Evolutionary conservation across 2,113 vertebrate species (phyloP).

Genomic region (Strix aluco): DNA sequence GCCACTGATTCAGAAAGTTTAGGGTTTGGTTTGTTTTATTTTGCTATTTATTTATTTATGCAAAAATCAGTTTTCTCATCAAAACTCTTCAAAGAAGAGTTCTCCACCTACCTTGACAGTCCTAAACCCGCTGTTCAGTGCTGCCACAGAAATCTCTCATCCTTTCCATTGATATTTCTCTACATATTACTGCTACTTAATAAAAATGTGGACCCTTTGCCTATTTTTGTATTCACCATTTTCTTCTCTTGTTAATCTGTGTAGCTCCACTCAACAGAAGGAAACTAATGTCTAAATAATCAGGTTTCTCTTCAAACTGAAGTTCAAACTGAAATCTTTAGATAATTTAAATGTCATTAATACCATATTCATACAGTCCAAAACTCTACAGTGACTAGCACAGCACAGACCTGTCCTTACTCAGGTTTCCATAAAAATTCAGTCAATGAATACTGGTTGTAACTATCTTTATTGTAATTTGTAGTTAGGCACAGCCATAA

Average conservation of each 20-base stretch:
- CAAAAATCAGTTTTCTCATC: not conserved
- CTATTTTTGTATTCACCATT: not conserved
- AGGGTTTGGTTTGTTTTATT: not conserved
- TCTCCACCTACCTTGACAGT: not conserved
- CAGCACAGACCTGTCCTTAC: not conserved
- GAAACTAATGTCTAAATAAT: not conserved
- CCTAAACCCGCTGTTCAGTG: not conserved
- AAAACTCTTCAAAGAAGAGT: not conserved
- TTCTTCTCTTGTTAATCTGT: not conserved
- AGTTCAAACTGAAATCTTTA: not conserved
- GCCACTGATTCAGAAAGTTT: not conserved
- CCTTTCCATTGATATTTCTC: not conserved
- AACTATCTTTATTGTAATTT: not conserved
- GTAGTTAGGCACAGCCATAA: not conserved
- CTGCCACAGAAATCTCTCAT: not conserved
- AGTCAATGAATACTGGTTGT: not conserved
- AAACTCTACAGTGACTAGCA: not conserved
- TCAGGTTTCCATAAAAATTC: not conserved
- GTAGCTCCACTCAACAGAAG: not conserved
- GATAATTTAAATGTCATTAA: not conserved
- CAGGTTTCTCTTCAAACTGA: not conserved
- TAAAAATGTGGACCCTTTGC: not conserved
- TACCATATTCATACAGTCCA: accelerated
- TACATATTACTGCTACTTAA: not conserved
- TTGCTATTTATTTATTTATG: not conserved